Conservation (phyloP, 2,888 invertebrate genomes). For the Spodoptera picta region DNA sequence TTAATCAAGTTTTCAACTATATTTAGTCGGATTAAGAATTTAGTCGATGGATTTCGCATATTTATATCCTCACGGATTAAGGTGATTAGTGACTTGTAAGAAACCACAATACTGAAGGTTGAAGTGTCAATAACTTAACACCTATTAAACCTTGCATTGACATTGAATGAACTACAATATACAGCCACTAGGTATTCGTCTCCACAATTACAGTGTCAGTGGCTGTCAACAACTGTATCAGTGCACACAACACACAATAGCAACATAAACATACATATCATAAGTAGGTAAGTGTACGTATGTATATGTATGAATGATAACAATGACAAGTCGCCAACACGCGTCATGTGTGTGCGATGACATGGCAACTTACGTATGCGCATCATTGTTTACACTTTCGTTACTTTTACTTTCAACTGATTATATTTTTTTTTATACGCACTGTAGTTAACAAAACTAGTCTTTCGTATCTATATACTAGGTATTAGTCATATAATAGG, state of each 20-base stretch:
- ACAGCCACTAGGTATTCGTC: too few species aligned
- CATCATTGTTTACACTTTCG: constrained; percentile 31
- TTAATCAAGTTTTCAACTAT: too few species aligned
- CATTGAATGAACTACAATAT: too few species aligned
- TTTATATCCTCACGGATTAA: too few species aligned
- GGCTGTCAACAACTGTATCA: constrained; percentile 7
- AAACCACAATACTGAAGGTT: too few species aligned
- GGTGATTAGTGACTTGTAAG: too few species aligned
- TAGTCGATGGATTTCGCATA: too few species aligned
- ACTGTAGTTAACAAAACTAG: background rate
- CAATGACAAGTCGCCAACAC: constrained; percentile 22
- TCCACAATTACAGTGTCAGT: too few species aligned
- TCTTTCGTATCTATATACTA: background rate
- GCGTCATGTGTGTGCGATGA: constrained; percentile 27
- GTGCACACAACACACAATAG: constrained; percentile 20
- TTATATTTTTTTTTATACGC: constrained; percentile 7
- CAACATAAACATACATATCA: constrained; percentile 1
- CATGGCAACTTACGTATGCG: constrained; percentile 35
- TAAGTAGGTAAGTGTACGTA: too few species aligned
- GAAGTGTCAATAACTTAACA: too few species aligned
- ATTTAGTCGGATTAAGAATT: too few species aligned
- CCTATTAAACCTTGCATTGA: background rate
- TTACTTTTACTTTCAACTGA: constrained; percentile 38
- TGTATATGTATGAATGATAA: constrained; percentile 24
- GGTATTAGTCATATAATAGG: too few species aligned